Evolutionary conservation across 2,113 vertebrate genomes (phyloP).

Genomic region (Cryptotis parvus): DNA sequence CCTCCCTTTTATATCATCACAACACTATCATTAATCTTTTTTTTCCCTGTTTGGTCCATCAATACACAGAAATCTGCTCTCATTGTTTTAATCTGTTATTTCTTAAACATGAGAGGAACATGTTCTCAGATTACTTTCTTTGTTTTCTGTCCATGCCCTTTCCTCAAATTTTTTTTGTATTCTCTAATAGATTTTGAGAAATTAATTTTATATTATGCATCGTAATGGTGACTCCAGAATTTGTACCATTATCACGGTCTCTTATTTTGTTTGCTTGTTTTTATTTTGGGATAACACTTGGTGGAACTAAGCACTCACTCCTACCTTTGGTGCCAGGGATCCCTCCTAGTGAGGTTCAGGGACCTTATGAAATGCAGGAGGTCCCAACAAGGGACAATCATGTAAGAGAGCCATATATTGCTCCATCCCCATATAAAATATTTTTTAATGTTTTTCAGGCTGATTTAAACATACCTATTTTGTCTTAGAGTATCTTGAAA

Average conservation of each 20-base stretch:
- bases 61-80: background rate
- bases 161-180: constrained; percentile 5
- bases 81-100: constrained; percentile 51
- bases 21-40: background rate
- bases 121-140: background rate
- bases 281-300: too few species aligned
- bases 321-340: too few species aligned
- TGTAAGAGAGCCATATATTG: too few species aligned
- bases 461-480: constrained; percentile 50
- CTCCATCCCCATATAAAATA: too few species aligned
- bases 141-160: constrained; percentile 29
- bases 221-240: constrained; percentile 10
- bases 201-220: constrained; percentile 38
- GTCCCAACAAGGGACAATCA: too few species aligned
- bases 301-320: too few species aligned
- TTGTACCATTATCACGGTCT: constrained; percentile 27
- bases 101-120: constrained; percentile 39
- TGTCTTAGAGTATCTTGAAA: constrained; percentile 29
- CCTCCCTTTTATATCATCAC: constrained; percentile 2
- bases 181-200: background rate
- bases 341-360: too few species aligned
- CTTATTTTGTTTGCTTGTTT: too few species aligned
- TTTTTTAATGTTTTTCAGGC: constrained; percentile 3
- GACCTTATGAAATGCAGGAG: too few species aligned
- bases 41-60: constrained; percentile 33